These are phyloP conservation scores for Drosophila dives DNA, from an alignment of 2,888 invertebrate genomes.

Conservation along the genomic window DNA sequence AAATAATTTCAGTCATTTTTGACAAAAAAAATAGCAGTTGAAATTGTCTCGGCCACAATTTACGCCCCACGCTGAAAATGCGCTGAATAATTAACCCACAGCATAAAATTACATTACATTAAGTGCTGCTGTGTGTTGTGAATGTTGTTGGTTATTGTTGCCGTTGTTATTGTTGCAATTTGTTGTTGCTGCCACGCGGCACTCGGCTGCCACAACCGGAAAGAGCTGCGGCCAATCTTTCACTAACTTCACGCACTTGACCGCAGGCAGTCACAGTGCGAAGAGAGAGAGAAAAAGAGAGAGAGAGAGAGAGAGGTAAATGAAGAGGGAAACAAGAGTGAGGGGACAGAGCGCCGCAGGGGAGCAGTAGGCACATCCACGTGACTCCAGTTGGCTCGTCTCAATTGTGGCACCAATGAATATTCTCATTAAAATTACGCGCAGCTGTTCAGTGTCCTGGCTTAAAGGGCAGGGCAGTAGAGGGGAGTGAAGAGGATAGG, in stretches of 20 bases:
- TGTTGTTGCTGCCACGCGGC: conserved; percentile 11
- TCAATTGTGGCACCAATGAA: conserved; percentile 72
- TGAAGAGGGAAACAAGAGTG: background rate
- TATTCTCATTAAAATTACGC: conserved; percentile 74
- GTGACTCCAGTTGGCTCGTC: conserved; percentile 58
- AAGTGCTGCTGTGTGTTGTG: conserved; percentile 51
- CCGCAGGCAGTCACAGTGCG: conserved; percentile 21
- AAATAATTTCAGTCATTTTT: conserved; percentile 40
- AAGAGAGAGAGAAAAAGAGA: background rate
- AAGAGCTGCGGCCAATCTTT: conserved; percentile 65
- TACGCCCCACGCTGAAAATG: conserved; percentile 34
- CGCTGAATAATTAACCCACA: conserved; percentile 71
- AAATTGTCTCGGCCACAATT: background rate
- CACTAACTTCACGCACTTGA: conserved; percentile 48
- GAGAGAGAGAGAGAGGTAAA: background rate
- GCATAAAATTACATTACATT: conserved; percentile 74
- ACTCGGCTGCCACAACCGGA: conserved; percentile 43
- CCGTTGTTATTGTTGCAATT: conserved; percentile 14
- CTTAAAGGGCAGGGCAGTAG: background rate
- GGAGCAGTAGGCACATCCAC: conserved; percentile 14
- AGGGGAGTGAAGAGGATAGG: background rate
- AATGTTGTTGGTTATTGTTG: background rate
- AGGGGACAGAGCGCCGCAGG: background rate
- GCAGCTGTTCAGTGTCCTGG: conserved; percentile 61
- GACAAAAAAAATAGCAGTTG: conserved; percentile 32